These are phyloP conservation scores for Rhynchophorus ferrugineus DNA, from an alignment of 1,140 invertebrate species.

Conservation along the genomic window DNA sequence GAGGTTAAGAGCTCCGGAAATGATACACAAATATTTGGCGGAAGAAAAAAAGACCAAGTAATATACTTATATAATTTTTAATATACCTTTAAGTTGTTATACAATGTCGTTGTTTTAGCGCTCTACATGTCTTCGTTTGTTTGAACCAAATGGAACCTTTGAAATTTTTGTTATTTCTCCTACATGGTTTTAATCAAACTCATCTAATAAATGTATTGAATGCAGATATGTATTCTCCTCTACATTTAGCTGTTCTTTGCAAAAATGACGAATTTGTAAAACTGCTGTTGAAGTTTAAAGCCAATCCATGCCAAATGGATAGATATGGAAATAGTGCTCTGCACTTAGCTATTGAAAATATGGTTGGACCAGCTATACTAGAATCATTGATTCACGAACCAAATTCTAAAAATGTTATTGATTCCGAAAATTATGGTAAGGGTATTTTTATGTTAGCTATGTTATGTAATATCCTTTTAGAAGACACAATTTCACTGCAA, in stretches of 20 bases:
- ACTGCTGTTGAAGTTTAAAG: constrained; percentile 39
- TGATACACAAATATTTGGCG: constrained; percentile 27
- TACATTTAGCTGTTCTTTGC: constrained; percentile 26
- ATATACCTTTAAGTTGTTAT: neutral
- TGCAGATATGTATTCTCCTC: constrained; percentile 13
- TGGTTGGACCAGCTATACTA: constrained; percentile 25
- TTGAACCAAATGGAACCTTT: constrained; percentile 20
- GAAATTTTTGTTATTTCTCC: constrained; percentile 25
- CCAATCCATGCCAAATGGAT: constrained; percentile 46
- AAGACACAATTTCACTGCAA: too few species aligned
- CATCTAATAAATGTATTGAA: constrained; percentile 22
- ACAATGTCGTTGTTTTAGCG: constrained; percentile 16
- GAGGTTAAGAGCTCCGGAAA: constrained; percentile 11
- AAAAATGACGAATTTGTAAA: constrained; percentile 32
- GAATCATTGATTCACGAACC: constrained; percentile 16
- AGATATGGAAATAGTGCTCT: constrained; percentile 44
- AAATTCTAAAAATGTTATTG: constrained; percentile 21
- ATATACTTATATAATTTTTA: constrained; percentile 11
- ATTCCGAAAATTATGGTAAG: constrained; percentile 38
- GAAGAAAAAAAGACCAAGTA: constrained; percentile 20
- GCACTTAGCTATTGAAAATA: constrained; percentile 44
- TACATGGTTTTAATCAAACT: constrained; percentile 17
- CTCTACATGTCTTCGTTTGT: constrained; percentile 26
- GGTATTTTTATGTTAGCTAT: neutral
- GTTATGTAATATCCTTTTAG: too few species aligned